Evolutionary conservation across 2,113 vertebrate species (phyloP).

Genomic region (Rostratula benghalensis): DNA sequence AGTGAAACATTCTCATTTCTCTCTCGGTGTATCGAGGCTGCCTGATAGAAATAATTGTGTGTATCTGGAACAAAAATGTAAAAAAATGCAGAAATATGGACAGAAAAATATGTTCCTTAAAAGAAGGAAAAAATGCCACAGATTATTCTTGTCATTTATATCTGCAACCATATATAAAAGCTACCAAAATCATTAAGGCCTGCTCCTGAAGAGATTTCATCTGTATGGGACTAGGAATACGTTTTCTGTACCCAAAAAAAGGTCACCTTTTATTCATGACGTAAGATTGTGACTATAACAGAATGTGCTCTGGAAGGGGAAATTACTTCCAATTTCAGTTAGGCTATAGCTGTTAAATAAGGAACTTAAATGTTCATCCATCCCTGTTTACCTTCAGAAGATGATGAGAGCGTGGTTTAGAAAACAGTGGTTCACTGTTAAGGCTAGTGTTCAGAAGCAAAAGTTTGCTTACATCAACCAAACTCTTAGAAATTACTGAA

Average conservation of each 20-base stretch:
- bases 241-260: background rate
- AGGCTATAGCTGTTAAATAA: background rate
- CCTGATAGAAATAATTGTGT: conserved; percentile 41
- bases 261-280: background rate
- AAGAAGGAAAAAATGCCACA: background rate
- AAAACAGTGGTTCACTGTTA: background rate
- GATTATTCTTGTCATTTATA: background rate
- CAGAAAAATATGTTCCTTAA: background rate
- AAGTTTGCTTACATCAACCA: background rate
- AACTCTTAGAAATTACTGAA: conserved; percentile 26
- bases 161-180: background rate
- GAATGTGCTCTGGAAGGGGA: background rate
- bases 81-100: background rate
- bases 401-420: background rate
- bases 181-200: background rate
- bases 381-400: background rate
- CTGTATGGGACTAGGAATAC: background rate
- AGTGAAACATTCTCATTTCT: conserved; percentile 54
- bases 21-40: conserved; percentile 45
- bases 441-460: background rate
- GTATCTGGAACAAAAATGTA: background rate
- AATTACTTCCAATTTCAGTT: background rate
- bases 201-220: background rate
- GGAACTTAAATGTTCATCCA: background rate
- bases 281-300: background rate